Conservation (phyloP, 2,888 invertebrate species). For the Erebia ligea region DNA sequence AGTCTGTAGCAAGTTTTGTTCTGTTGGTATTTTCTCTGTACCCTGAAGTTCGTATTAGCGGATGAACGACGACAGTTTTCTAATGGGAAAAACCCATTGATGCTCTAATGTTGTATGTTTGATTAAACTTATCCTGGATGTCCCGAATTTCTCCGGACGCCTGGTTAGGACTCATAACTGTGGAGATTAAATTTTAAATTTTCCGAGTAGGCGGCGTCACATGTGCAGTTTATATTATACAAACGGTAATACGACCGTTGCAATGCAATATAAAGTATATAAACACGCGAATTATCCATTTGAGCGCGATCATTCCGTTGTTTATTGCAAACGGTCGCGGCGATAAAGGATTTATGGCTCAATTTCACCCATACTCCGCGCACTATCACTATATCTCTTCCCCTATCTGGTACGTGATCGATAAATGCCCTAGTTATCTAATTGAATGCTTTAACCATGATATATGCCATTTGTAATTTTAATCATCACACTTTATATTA, state of each 20-base stretch:
- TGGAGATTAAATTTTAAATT: slow-evolving; percentile 23
- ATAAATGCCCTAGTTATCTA: slow-evolving; percentile 29
- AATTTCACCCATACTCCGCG: slow-evolving; percentile 36
- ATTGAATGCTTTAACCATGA: background rate
- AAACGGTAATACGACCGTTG: slow-evolving; percentile 21
- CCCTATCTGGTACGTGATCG: slow-evolving; percentile 29
- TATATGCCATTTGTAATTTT: background rate
- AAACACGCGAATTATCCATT: slow-evolving; percentile 41
- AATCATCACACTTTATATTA: too few relatives aligned
- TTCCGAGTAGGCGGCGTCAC: slow-evolving; percentile 22
- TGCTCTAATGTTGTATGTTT: background rate
- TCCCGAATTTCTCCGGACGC: background rate
- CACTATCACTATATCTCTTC: slow-evolving; percentile 22
- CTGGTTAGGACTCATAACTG: background rate
- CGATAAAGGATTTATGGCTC: slow-evolving; percentile 46
- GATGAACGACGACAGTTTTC: too few relatives aligned
- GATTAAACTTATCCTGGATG: background rate
- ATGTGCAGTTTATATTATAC: slow-evolving; percentile 22
- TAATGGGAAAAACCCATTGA: background rate
- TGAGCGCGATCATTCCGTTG: slow-evolving; percentile 44
- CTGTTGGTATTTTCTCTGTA: too few relatives aligned
- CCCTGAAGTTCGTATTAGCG: too few relatives aligned
- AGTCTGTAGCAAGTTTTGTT: too few relatives aligned
- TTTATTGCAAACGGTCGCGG: slow-evolving; percentile 43
- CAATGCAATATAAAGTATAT: slow-evolving; percentile 39